Evolutionary conservation across 1,140 invertebrate genomes (phyloP).

Genomic region (Drosophila bocki): DNA sequence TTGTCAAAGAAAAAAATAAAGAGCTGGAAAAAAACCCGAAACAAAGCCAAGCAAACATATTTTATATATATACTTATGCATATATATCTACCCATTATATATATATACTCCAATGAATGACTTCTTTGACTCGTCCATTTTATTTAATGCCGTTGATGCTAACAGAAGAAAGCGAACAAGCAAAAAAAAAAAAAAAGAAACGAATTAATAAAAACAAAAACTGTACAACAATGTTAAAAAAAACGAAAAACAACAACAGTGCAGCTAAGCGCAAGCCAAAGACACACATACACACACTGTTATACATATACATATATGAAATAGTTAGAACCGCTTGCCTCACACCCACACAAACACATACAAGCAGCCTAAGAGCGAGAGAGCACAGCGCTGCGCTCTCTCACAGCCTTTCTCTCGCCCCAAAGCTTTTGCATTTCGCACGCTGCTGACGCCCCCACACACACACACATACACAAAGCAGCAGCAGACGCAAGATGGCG

Average conservation of each 20-base stretch:
- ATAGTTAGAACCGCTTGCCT: conserved; percentile 20
- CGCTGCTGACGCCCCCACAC: conserved; percentile 26
- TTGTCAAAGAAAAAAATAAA: conserved; percentile 7
- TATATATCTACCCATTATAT: conserved; percentile 57
- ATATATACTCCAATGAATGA: conserved; percentile 80
- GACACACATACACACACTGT: conserved; percentile 36
- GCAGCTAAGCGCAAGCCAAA: conserved; percentile 53
- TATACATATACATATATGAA: conserved; percentile 6
- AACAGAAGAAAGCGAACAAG: conserved; percentile 78
- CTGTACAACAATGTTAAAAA: conserved; percentile 43
- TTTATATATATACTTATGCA: conserved; percentile 62
- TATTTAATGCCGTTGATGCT: conserved; percentile 84
- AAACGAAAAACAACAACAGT: conserved; percentile 34
- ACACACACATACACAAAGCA: conserved; percentile 1
- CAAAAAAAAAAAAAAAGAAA: conserved; percentile 29
- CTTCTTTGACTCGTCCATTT: conserved; percentile 85
- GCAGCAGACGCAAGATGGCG: background rate
- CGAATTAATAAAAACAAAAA: conserved; percentile 47
- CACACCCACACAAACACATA: conserved; percentile 10
- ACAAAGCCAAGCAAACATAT: conserved; percentile 40
- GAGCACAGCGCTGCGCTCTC: conserved; percentile 32
- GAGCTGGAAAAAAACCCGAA: conserved; percentile 6
- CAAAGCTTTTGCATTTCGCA: conserved; percentile 36
- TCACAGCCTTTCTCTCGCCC: conserved; percentile 8
- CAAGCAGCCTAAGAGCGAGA: conserved; percentile 26